phyloP scores from a whole-genome alignment of 2,888 invertebrate species.

The Rhogogaster chlorosoma region DNA sequence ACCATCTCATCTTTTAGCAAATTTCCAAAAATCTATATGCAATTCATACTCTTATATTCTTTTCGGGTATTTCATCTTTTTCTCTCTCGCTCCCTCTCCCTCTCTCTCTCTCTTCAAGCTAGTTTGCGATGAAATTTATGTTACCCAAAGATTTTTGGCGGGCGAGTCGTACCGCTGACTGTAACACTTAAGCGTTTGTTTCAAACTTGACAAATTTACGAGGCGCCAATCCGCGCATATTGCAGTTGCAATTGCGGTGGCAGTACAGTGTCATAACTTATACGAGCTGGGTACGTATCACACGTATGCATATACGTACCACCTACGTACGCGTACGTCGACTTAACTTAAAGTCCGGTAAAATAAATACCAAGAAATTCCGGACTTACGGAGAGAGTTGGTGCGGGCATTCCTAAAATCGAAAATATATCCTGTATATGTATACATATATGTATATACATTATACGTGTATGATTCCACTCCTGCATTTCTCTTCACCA shows the following conservation, averaged over 20 bases:
- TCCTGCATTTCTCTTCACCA: neutral
- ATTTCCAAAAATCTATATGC: neutral
- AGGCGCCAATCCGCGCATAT: conserved; percentile 13
- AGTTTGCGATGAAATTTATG: conserved; percentile 39
- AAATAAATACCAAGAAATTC: neutral
- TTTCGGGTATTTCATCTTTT: too few relatives aligned
- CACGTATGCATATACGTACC: neutral
- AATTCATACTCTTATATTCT: neutral
- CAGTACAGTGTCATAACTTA: conserved; percentile 1
- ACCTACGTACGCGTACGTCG: neutral
- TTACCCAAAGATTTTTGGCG: neutral
- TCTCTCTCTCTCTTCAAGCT: neutral
- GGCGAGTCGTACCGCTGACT: neutral
- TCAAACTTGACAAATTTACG: conserved; percentile 36
- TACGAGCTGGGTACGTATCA: neutral
- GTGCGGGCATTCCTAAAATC: conserved; percentile 14
- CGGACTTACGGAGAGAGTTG: neutral
- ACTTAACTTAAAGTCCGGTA: conserved; percentile 31
- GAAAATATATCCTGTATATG: conserved; percentile 3
- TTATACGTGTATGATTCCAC: neutral
- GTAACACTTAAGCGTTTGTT: conserved; percentile 8
- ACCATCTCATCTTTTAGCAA: neutral
- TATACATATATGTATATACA: neutral
- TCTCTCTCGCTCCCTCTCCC: too few relatives aligned
- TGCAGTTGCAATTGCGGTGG: neutral